Base-by-base conservation (phyloP, 1,140 invertebrate genomes). In the Drosophila tristis region DNA sequence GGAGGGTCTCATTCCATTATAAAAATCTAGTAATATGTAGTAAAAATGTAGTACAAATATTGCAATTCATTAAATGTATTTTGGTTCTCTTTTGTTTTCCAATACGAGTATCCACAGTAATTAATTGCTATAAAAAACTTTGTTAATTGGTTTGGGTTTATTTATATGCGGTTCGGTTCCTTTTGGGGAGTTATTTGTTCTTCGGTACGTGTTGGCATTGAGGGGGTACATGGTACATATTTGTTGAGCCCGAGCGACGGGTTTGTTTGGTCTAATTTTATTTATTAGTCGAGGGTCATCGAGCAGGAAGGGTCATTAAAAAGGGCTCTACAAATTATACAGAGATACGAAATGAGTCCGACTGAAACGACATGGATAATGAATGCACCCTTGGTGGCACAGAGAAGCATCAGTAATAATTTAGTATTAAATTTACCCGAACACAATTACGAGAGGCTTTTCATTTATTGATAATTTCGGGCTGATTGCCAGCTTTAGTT, bases 1-100 rank as follows among this genome's bases (percentile, higher is more conserved):
- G 75, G 75, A 58, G 56, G 68, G 72, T 25, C 73, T 75, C 74
- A 76, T 76, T 76, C 74, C 72, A 76, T 66, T 75, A 60, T 55
- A 16, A 75, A 75, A 74, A 75, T 66, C 72, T 74, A 75, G 35
- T 42, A 9, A 31, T 31, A 31, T 48, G 15, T 74, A 59, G 35
- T 13, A 71, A 64, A 66, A 75, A 2, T 20, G 20, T 20, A 45
- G 51, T 58, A 70, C 64, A 66, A 44, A 42, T 59, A 25, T 55
- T 43, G 61, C n/a, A 57, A 16, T 57, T 64, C 31, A 55, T 55
- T 4, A 51, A 70, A 48, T 39, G 29, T 31, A 49, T 25, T 25
- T 71, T 31, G 23, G 9, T 55, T 63, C 48, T 48, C 5, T 11
- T 53, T 35, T 45, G 29, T 26, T 44, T 15, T 42, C 7, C 39